Percentiles rank a stretch among this genome's conserved stretches.
Conservation (phyloP, 2,888 invertebrate genomes). For the Lumbricus terrestris region DNA sequence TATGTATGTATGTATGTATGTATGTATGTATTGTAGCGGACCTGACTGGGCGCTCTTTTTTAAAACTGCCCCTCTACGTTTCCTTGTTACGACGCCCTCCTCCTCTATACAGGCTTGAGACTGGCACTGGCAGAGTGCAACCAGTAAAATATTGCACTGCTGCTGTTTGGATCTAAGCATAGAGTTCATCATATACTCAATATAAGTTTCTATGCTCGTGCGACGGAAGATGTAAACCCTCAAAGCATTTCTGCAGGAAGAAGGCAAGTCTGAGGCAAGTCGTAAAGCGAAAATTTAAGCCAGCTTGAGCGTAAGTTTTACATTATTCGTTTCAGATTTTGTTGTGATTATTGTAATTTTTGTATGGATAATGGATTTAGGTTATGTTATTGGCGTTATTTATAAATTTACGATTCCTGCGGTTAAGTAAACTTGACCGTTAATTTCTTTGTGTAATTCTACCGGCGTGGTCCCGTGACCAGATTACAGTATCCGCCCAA, state of each 20-base stretch:
- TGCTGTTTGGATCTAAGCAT: no score
- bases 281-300: not conserved
- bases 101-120: no score
- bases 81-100: no score
- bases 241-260: not conserved
- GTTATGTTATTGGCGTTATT: not conserved
- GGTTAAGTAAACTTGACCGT: not conserved
- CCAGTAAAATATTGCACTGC: no score
- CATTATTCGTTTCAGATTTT: not conserved
- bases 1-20: no score
- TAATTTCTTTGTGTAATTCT: not conserved
- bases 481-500: not conserved
- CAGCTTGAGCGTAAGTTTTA: not conserved
- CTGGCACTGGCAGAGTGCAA: no score
- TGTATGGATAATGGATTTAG: not conserved
- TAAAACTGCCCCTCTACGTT: no score
- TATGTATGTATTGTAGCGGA: no score
- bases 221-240: not conserved
- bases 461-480: slow-evolving; percentile 3
- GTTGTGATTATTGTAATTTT: not conserved
- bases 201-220: not conserved
- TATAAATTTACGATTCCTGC: not conserved
- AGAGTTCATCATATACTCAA: no score
- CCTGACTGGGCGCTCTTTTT: no score
- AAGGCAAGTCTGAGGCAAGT: not conserved